phyloP scores from a whole-genome alignment of 2,113 vertebrate species.

The Tylochromis polylepis region DNA sequence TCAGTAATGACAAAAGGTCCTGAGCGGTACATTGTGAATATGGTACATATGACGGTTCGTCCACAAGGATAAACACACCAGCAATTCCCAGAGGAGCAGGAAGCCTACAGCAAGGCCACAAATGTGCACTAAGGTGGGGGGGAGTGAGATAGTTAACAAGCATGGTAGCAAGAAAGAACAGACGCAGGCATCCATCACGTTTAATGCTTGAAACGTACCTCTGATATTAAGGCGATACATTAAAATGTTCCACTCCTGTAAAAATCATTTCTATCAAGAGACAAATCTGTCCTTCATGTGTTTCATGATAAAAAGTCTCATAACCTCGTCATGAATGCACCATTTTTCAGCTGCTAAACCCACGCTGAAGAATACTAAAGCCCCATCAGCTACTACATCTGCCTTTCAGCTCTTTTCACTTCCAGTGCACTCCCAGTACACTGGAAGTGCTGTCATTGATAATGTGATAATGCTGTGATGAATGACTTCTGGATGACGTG shows the following conservation, averaged over 20 bases:
- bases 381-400: not conserved
- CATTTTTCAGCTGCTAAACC: not conserved
- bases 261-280: not conserved
- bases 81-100: conserved; percentile 4
- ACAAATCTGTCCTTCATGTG: not conserved
- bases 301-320: not conserved
- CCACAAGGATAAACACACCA: not conserved
- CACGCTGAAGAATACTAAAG: not conserved
- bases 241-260: not conserved
- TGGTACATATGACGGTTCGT: not conserved
- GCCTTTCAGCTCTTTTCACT: not conserved
- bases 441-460: conserved; percentile 11
- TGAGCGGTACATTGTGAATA: not conserved
- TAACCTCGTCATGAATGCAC: not conserved
- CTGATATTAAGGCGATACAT: not conserved
- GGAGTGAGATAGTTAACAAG: not conserved
- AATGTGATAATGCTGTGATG: conserved; percentile 37
- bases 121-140: not conserved
- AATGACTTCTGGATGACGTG: conserved; percentile 14
- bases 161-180: not conserved
- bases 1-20: not conserved
- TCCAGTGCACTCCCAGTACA: too few relatives aligned
- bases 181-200: not conserved
- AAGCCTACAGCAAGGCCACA: conserved; percentile 16
- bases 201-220: not conserved